phyloP scores from a whole-genome alignment of 1,140 invertebrate genomes.

The Heliothis virescens region DNA sequence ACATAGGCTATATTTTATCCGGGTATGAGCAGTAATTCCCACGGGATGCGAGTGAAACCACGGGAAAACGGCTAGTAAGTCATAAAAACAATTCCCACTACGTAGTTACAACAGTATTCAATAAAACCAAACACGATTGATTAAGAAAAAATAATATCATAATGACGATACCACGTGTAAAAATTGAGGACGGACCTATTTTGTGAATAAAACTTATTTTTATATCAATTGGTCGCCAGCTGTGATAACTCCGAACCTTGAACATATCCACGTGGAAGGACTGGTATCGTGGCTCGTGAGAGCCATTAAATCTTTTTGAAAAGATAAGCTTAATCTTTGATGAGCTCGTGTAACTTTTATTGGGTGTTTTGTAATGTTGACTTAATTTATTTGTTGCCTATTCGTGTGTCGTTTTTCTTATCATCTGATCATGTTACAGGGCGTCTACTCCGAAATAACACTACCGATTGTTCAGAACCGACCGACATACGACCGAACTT shows the following conservation, averaged over 20 bases:
- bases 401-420: too few relatives aligned
- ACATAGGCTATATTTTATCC: too few relatives aligned
- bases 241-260: slow-evolving; percentile 32
- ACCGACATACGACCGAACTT: too few relatives aligned
- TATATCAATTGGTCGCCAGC: slow-evolving; percentile 30
- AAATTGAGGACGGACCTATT: slow-evolving; percentile 36
- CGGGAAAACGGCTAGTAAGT: too few relatives aligned
- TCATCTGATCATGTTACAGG: too few relatives aligned
- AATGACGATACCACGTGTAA: slow-evolving; percentile 25
- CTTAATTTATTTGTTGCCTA: too few relatives aligned
- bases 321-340: background rate
- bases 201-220: slow-evolving; percentile 23
- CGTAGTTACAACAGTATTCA: background rate
- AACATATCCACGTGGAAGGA: slow-evolving; percentile 41
- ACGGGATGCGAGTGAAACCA: too few relatives aligned
- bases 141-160: background rate
- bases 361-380: too few relatives aligned
- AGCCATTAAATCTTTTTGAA: slow-evolving; percentile 8
- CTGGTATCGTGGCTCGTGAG: slow-evolving; percentile 18
- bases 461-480: too few relatives aligned
- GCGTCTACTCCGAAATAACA: too few relatives aligned
- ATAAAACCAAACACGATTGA: background rate
- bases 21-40: too few relatives aligned
- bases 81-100: too few relatives aligned
- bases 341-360: background rate